These are phyloP conservation scores for Festucalex cinctus DNA, from an alignment of 2,113 vertebrate genomes.

Conservation along the genomic window DNA sequence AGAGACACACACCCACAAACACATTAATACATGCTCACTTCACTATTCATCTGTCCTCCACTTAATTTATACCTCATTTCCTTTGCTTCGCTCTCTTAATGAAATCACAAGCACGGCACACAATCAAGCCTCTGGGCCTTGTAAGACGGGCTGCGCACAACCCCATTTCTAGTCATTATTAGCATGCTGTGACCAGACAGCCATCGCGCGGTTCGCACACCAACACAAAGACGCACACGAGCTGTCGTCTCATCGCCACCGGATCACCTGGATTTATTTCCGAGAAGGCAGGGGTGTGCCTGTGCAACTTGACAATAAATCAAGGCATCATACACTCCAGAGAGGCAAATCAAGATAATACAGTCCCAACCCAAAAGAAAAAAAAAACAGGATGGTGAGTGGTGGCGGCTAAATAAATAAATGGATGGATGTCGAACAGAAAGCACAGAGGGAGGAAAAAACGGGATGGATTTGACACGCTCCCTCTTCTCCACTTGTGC, in stretches of 20 bases:
- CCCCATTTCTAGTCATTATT: slow-evolving; percentile 58
- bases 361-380: slow-evolving; percentile 37
- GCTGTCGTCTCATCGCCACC: slow-evolving; percentile 51
- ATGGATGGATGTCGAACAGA: slow-evolving; percentile 23
- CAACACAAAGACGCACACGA: slow-evolving; percentile 43
- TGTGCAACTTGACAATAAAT: slow-evolving; percentile 58
- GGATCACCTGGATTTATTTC: slow-evolving; percentile 66
- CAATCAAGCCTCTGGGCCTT: slow-evolving; percentile 50
- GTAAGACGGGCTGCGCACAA: slow-evolving; percentile 47
- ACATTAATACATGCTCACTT: slow-evolving; percentile 28
- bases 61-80: slow-evolving; percentile 58
- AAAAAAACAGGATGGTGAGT: not conserved
- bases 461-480: slow-evolving; percentile 24
- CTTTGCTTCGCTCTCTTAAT: slow-evolving; percentile 43
- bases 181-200: slow-evolving; percentile 46
- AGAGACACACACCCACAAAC: slow-evolving; percentile 1
- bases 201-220: slow-evolving; percentile 11
- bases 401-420: slow-evolving; percentile 34
- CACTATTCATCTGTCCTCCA: slow-evolving; percentile 38
- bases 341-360: slow-evolving; percentile 55
- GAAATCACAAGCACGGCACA: slow-evolving; percentile 46
- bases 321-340: slow-evolving; percentile 52
- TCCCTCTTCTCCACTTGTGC: slow-evolving; percentile 34
- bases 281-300: slow-evolving; percentile 41
- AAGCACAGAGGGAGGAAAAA: slow-evolving; percentile 13